Conservation (phyloP, 2,888 invertebrate species). For the Drosophila kambysellisi region DNA sequence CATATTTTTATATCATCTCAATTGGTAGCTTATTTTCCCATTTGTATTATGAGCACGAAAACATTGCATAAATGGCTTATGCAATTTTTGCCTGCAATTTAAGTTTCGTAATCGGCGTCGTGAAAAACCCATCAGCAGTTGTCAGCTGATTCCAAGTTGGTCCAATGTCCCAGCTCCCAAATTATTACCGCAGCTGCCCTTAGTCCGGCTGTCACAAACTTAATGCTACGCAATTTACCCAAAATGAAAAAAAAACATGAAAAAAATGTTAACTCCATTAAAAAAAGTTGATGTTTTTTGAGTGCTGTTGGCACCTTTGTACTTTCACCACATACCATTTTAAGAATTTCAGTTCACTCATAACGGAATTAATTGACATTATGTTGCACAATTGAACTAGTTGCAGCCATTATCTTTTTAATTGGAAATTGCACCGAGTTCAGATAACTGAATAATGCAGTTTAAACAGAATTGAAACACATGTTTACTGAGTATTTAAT, state of each 20-base stretch:
- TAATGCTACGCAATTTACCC: slow-evolving; percentile 35
- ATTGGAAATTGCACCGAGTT: slow-evolving; percentile 22
- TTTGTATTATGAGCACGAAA: background rate
- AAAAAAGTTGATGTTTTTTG: slow-evolving; percentile 5
- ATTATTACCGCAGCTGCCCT: background rate
- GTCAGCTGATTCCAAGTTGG: slow-evolving; percentile 17
- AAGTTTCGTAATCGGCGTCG: slow-evolving; percentile 26
- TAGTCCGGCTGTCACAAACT: slow-evolving; percentile 13
- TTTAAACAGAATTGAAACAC: background rate
- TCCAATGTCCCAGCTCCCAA: slow-evolving; percentile 1
- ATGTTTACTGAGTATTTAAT: background rate
- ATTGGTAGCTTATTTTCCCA: slow-evolving; percentile 3
- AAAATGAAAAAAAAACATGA: too few relatives aligned
- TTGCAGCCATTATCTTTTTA: slow-evolving; percentile 38
- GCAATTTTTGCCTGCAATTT: slow-evolving; percentile 31
- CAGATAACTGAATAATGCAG: slow-evolving; percentile 12
- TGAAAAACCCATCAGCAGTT: slow-evolving; percentile 23
- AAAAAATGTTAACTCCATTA: slow-evolving; percentile 18
- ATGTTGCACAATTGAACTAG: slow-evolving; percentile 27
- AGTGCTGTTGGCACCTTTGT: slow-evolving; percentile 8
- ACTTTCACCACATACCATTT: slow-evolving; percentile 37
- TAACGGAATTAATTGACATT: slow-evolving; percentile 14
- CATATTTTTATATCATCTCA: background rate
- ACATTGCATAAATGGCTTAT: slow-evolving; percentile 18
- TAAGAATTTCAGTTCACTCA: slow-evolving; percentile 13